phyloP scores from a whole-genome alignment of 2,113 vertebrate genomes.

The Chaenogobius annularis region DNA sequence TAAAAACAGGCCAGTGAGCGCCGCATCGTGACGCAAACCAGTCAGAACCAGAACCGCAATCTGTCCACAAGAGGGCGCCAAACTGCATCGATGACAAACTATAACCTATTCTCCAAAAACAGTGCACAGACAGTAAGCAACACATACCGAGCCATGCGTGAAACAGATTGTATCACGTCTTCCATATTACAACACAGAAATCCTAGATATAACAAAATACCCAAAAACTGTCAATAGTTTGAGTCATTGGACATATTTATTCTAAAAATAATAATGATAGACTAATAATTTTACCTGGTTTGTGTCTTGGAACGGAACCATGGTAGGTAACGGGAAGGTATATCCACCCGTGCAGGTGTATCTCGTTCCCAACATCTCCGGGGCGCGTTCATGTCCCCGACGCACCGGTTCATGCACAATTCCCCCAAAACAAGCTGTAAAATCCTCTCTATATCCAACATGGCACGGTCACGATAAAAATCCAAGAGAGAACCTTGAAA shows the following conservation, averaged over 20 bases:
- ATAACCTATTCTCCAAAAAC: neutral
- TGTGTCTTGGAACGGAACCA: slow-evolving; percentile 25
- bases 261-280: neutral
- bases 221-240: neutral
- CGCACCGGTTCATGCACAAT: slow-evolving; percentile 73
- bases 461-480: slow-evolving; percentile 48
- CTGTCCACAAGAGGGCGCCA: slow-evolving; percentile 69
- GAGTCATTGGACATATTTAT: neutral
- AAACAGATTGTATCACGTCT: no score
- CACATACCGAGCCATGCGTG: slow-evolving; percentile 8
- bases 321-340: neutral
- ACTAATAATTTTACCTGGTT: slow-evolving; percentile 17
- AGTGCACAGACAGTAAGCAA: slow-evolving; percentile 30
- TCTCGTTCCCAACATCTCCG: slow-evolving; percentile 7
- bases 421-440: slow-evolving; percentile 70
- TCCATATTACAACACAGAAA: neutral
- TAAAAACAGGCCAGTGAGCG: neutral
- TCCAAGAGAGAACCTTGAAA: slow-evolving; percentile 63
- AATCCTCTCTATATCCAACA: slow-evolving; percentile 55
- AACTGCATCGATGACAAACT: slow-evolving; percentile 30
- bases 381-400: slow-evolving; percentile 75
- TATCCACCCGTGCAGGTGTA: slow-evolving; percentile 79
- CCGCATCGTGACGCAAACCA: slow-evolving; percentile 7
- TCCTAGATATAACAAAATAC: neutral
- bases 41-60: slow-evolving; percentile 7